Conservation (phyloP, 2,888 invertebrate species). For the Zaprionus lineosus region DNA sequence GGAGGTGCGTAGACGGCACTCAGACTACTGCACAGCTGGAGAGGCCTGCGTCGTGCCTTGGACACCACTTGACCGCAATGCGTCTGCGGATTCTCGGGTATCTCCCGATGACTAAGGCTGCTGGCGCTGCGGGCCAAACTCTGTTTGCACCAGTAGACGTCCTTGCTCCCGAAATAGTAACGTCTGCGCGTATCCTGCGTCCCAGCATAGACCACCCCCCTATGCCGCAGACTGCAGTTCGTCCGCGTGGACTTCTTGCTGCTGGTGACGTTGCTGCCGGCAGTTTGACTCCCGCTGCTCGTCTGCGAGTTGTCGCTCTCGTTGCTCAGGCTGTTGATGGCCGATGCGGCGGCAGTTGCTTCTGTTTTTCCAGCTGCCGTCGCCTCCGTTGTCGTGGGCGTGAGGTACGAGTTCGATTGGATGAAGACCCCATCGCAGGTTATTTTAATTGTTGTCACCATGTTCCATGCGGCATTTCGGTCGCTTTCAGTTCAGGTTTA, state of each 20-base stretch:
- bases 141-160: conserved; percentile 79
- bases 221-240: conserved; percentile 29
- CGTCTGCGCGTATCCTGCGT: conserved; percentile 58
- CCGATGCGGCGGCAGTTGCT: conserved; percentile 22
- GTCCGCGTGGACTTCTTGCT: conserved; percentile 30
- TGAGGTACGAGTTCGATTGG: conserved; percentile 82
- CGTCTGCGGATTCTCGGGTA: conserved; percentile 7
- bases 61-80: conserved; percentile 53
- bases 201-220: conserved; percentile 4
- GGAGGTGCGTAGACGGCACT: conserved; percentile 67
- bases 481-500: conserved; percentile 8
- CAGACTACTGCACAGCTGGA: conserved; percentile 62
- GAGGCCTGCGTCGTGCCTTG: conserved; percentile 60
- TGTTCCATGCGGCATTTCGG: conserved; percentile 62
- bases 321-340: conserved; percentile 33
- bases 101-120: conserved; percentile 64
- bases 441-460: conserved; percentile 83
- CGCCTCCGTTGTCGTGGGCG: conserved; percentile 57
- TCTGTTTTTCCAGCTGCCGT: conserved; percentile 23
- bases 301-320: conserved; percentile 67
- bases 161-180: conserved; percentile 78
- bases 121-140: conserved; percentile 71
- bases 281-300: conserved; percentile 49
- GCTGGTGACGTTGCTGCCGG: conserved; percentile 14
- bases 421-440: conserved; percentile 83